Evolutionary conservation across 2,888 invertebrate genomes (phyloP), one percentile per base, ranked within the genome.

Genomic region (Invenusta paracnida): DNA sequence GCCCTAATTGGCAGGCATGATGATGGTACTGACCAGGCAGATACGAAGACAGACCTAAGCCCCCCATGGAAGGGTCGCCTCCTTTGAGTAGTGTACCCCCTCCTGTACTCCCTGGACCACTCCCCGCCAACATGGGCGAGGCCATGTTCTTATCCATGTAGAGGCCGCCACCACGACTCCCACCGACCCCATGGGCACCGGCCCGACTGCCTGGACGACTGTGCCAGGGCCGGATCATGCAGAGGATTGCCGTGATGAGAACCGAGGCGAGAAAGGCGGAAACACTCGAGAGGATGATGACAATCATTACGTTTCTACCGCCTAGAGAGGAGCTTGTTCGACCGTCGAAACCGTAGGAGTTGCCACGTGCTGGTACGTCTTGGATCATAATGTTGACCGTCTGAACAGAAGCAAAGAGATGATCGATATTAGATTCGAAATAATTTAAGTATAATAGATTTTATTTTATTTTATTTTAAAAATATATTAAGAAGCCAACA

Each of bases 201-300:
- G 2, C 73, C 73, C 73, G 5, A 2, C 73, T 23, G 27, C 27
- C 27, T 1, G 82, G 2, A 2, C 82, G 23, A 13, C 27, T 81
- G 31, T 81, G 30, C 25, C 85, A 81, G 30, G 85, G 85, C n/a
- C 85, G 85, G 1, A 85, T 81, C 85, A 85, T 85, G 79, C 85
- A 85, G 1, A 85, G 29, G 79, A 85, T 85, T 30, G 85, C 85
- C 0, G 79, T 30, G 82, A 85, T 85, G 28, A 85, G 79, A 1
- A 85, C 29, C 5, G 17, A 25, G 29, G 85, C 67, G 1, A 85
- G 85, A 28, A 85, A 85, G 1, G 85, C 85, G 23, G 85, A 85
- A 1, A 85, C 67, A 27, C 67, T 85, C 1, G 85, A 85, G 29
- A 85, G 85, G 29, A 85, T 85, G 27, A 85, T 81, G 2, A 85